Evolutionary conservation across 2,113 vertebrate species (phyloP).

Genomic region (Illadopsis cleaveri): DNA sequence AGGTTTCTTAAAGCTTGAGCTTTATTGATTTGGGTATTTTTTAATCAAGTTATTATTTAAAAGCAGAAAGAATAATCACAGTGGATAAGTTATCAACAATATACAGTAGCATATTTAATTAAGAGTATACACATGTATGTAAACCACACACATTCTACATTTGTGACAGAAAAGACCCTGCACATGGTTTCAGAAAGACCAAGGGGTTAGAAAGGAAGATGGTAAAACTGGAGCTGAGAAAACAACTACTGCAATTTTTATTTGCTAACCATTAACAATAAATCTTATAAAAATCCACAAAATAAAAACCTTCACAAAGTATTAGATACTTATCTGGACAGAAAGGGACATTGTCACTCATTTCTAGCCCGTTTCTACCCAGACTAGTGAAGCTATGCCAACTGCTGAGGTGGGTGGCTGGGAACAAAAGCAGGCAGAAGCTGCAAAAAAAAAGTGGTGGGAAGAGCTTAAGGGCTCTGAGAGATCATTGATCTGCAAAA

Average conservation of each 20-base stretch:
- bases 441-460: not conserved
- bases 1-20: not conserved
- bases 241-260: not conserved
- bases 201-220: not conserved
- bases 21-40: not conserved
- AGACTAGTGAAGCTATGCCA: not conserved
- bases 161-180: not conserved
- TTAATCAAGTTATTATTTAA: not conserved
- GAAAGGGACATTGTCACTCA: not conserved
- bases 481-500: not conserved
- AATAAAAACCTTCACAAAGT: not conserved
- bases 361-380: accelerated
- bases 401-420: not conserved
- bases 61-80: not conserved
- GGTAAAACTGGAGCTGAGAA: not conserved
- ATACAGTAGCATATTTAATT: not conserved
- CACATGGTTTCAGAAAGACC: not conserved
- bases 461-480: not conserved
- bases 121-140: not conserved
- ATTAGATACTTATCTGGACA: not conserved
- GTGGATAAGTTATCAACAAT: not conserved
- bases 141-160: not conserved
- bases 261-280: not conserved
- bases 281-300: not conserved
- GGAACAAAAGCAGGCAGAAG: not conserved